A percentile compares a stretch with the other conserved stretches of the same genome.
phyloP scores from a whole-genome alignment of 2,888 invertebrate genomes.

The Neelides folsomi region DNA sequence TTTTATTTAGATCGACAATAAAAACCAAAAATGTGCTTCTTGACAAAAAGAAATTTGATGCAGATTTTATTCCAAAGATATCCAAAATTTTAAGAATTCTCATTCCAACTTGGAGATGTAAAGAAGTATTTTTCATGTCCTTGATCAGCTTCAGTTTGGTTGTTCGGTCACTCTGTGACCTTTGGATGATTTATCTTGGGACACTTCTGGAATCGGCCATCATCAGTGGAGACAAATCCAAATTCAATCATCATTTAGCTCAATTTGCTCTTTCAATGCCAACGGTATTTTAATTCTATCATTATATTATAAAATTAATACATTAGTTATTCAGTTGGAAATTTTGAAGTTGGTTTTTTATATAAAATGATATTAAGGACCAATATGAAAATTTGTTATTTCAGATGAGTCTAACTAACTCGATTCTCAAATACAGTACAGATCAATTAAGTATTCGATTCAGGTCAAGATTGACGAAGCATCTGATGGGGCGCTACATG shows the following conservation, averaged over 20 bases:
- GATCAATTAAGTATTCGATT: constrained; percentile 83
- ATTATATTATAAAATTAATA: constrained; percentile 11
- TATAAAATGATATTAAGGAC: background rate
- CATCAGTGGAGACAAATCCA: constrained; percentile 16
- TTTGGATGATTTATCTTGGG: constrained; percentile 93
- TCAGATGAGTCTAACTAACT: constrained; percentile 85
- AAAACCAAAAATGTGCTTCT: too few species aligned
- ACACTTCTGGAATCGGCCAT: constrained; percentile 74
- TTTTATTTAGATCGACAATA: too few species aligned
- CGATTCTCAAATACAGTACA: constrained; percentile 83
- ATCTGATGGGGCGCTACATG: constrained; percentile 81
- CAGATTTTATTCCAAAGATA: constrained; percentile 16
- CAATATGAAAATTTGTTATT: constrained; percentile 34
- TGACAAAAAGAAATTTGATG: background rate
- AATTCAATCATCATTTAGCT: constrained; percentile 20
- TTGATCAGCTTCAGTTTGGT: constrained; percentile 68
- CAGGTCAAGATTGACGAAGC: constrained; percentile 71
- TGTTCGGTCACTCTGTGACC: constrained; percentile 81
- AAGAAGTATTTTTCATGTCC: constrained; percentile 59
- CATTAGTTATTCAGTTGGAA: background rate
- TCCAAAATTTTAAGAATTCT: constrained; percentile 47
- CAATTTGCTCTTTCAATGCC: constrained; percentile 31
- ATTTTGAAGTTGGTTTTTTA: background rate
- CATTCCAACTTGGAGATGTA: constrained; percentile 62
- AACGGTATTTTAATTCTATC: constrained; percentile 14